Evolutionary conservation across 2,888 invertebrate species (phyloP), one percentile per base, ranked within the genome.

Genomic region (Gasteruption jaculator): DNA sequence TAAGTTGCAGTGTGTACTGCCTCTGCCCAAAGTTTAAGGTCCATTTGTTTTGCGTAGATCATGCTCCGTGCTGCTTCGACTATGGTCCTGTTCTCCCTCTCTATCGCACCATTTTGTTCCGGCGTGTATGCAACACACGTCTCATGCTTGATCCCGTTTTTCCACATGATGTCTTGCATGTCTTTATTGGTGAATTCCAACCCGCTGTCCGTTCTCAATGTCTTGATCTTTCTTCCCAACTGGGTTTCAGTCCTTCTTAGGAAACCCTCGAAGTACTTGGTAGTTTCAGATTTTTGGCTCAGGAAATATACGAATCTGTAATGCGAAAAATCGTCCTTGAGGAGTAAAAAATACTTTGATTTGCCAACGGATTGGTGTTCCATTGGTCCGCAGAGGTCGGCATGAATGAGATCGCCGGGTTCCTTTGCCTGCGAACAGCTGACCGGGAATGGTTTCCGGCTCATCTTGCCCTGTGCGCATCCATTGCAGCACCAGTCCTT

Each of bases 11-110:
- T 38, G 26, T 45, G 35, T 22, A 42, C 35, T 8, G 49, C 49
- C 27, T 53, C 50, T 5, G 49, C 50, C 53, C 50, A 53, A 10
- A 51, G 25, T 8, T 44, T 42, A 33, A 38, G 30, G 7, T 43
- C 30, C 10, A 49, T 34, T 8, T 43, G 30, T 12, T 43, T 47
- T 4, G 35, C 48, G 30, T 43, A 27, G 5, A 52, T 27, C 34
- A 50, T 37, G 1, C 45, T 41, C 15, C 44, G 36, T 19, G 42
- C 44, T 20, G 38, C 41, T 34, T 54, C 50, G 5, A 45, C 40
- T 15, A 51, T 18, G 2, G 46, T 51, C 5, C 49, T 36, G 20
- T 46, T 53, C 7, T 51, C 41, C 16, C 51, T 35, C 29, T 54
- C 52, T 14, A 44, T 45, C 11, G 38, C 27, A 7, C 49, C 46